Base-by-base conservation (phyloP, 2,113 vertebrate genomes). In the Pseudois nayaur region DNA sequence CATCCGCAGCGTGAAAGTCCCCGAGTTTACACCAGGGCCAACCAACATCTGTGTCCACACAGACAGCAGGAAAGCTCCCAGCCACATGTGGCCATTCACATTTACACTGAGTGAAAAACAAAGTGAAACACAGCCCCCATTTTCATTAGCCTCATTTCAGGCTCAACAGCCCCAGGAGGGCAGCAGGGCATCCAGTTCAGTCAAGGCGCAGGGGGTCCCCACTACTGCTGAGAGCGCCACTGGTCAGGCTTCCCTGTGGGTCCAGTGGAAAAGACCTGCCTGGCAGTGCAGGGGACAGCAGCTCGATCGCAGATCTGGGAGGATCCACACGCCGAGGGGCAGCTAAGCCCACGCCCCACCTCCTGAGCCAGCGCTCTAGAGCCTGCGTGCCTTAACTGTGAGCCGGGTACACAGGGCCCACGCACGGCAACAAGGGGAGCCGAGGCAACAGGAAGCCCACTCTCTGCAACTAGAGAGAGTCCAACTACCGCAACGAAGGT, bases 11-110 rank as follows among this genome's bases (percentile, higher is more conserved):
- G 14, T 1, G 3, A 5, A 11, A 0, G 7, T 3, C 59, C 52
- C 3, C 0, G 2, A 11, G 12, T 1, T 15, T 21, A 29, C 11
- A 2, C 3, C 1, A 1, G 60, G 62, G 40, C 60, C 71, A 4
- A 1, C 12, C 40, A 3, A 2, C 3, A 31, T 0, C 45, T 1
- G 0, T 0, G 3, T 19, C 8, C 9, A 5, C 4, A 1, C 23
- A 2, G 82, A 82, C 8, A 40, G 25, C 1, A 17, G 2, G 7
- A 6, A 2, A 2, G 78, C 25, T 1, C 1, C 62, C 1, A 7
- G 52, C 19, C 81, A 2, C 23, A 0, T 0, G 67, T 1, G 2
- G 23, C 23, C 2, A 1, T 33, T 52, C 27, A 3, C 8, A 23
- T 11, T 36, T 9, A 45, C 36, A 33, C 13, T 40, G 59, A 6